Base-by-base conservation (phyloP, 2,797 vertebrate genomes). In the Oophaga sylvatica region DNA sequence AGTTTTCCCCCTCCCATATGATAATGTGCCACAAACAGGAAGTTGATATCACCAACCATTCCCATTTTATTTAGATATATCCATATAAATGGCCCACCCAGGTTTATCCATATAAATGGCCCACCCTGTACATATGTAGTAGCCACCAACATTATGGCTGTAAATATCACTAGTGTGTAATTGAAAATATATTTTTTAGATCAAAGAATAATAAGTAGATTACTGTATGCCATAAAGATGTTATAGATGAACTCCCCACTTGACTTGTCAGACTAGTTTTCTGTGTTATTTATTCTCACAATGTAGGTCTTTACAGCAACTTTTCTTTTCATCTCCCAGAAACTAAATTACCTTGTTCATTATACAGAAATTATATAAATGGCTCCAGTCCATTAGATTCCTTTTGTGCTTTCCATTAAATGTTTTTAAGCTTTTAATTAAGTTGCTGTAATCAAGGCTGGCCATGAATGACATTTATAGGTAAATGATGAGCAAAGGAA, bases 301-400 rank as follows among this genome's bases (percentile, higher is more conserved):
- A 10, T 73, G 70, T 73, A 15, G 35, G 19, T 73, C 35, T 20
- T 41, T 41, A 73, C 2, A 29, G 70, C 2, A 41, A 73, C 17
- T 41, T 20, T 3, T 20, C 41, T 45, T 45, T 15, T 29, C 16
- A n/a, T 22, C 78, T 3, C 10, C 57, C 31, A 13, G 17, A 63
- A 15, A 5, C 83, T 77, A 77, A 83, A 84, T 84, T 75, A 65
- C 59, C 45, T 22, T 48, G 62, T 6, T 41, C 76, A 63, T 59
- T 68, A 73, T 35, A 70, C 81, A 60, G 68, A 15, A 67, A 35
- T 83, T 53, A 73, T 53, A 83, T 83, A 53, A 83, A 71, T 56
- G 53, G 71, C 41, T 84, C 83, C 71, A 77, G 70, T 63, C 83
- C 83, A 84, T 84, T 84, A 84, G 35, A 76, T 75, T 63, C 16